Conservation (phyloP, 1,140 invertebrate genomes). For the Formica exsecta region DNA sequence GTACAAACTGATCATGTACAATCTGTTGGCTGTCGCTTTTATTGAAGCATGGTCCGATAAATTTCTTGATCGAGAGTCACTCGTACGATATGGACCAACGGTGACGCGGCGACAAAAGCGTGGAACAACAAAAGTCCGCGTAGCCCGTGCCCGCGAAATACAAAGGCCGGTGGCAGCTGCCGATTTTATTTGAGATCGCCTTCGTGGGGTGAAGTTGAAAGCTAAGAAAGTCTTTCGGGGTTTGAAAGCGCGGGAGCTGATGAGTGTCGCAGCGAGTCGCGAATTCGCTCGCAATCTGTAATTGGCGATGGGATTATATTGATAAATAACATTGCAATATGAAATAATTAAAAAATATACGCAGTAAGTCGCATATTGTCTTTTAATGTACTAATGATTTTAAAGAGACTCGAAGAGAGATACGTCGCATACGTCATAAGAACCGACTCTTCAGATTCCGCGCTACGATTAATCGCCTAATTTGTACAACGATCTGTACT, state of each 20-base stretch:
- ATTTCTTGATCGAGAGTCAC: slow-evolving; percentile 70
- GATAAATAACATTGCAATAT: not conserved
- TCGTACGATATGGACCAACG: slow-evolving; percentile 31
- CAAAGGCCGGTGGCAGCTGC: slow-evolving; percentile 72
- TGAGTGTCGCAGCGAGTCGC: slow-evolving; percentile 30
- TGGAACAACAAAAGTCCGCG: slow-evolving; percentile 72
- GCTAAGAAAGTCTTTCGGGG: slow-evolving; percentile 62
- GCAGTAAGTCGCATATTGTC: too few relatives aligned
- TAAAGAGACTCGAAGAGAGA: not conserved
- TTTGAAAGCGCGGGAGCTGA: slow-evolving; percentile 55
- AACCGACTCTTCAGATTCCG: not conserved
- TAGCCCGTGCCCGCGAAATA: slow-evolving; percentile 66
- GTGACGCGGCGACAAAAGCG: slow-evolving; percentile 64
- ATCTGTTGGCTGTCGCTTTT: slow-evolving; percentile 27
- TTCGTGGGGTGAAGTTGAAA: slow-evolving; percentile 56
- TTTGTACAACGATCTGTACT: slow-evolving; percentile 52
- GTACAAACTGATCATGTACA: not conserved
- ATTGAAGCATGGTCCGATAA: slow-evolving; percentile 11
- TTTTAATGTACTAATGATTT: not conserved
- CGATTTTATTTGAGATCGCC: slow-evolving; percentile 73
- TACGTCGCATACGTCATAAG: not conserved
- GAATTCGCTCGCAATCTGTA: slow-evolving; percentile 1
- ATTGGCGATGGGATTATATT: not conserved
- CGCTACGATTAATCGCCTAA: slow-evolving; percentile 47
- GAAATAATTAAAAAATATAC: not conserved